These are phyloP conservation scores for Pseudomugil gertrudae DNA, from an alignment of 2,797 vertebrate species.

Conservation along the genomic window DNA sequence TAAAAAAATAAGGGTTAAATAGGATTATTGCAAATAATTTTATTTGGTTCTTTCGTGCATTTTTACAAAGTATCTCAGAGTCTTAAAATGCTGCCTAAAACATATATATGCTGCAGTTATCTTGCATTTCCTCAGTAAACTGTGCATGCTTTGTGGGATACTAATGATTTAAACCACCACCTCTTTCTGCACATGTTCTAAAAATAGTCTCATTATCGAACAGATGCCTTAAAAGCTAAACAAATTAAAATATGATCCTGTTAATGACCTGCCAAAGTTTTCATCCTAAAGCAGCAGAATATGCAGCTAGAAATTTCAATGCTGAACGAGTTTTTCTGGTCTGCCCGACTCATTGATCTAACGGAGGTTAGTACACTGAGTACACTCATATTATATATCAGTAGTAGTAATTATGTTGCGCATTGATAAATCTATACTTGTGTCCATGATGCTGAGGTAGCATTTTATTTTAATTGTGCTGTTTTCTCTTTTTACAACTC, in stretches of 20 bases:
- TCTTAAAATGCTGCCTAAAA: too few species aligned
- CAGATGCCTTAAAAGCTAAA: background rate
- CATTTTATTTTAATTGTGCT: background rate
- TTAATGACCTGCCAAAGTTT: too few species aligned
- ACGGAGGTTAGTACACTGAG: background rate
- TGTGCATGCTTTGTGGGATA: background rate
- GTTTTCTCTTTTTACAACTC: background rate
- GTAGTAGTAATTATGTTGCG: background rate
- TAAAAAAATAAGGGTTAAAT: too few species aligned
- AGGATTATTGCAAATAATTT: too few species aligned
- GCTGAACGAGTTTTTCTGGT: background rate
- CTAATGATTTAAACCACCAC: background rate
- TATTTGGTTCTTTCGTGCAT: too few species aligned
- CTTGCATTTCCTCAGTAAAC: too few species aligned
- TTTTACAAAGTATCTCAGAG: too few species aligned
- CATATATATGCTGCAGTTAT: too few species aligned
- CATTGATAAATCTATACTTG: background rate
- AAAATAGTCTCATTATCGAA: background rate
- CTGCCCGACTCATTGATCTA: background rate
- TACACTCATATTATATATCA: background rate
- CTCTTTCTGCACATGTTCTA: too few species aligned
- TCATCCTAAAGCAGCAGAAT: background rate
- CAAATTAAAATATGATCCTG: too few species aligned
- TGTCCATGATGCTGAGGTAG: slow-evolving; percentile 4
- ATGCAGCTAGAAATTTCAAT: background rate